Conservation (phyloP, 1,140 invertebrate genomes). For the Ridgeia piscesae region DNA sequence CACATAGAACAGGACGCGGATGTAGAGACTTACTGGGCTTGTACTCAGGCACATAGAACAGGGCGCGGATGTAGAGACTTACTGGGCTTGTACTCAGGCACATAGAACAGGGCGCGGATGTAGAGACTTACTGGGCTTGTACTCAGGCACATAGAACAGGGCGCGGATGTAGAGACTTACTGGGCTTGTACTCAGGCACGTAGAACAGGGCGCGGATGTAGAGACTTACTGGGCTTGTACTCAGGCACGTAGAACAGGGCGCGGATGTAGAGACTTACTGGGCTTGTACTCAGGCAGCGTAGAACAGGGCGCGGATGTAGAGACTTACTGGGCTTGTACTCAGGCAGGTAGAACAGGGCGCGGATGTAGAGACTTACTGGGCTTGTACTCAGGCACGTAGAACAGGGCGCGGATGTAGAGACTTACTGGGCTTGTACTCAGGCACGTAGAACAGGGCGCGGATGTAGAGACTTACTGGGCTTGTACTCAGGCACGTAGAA, state of each 20-base stretch:
- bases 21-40: slow-evolving; percentile 72
- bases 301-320: slow-evolving; percentile 86
- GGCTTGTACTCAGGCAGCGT: slow-evolving; percentile 86
- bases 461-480: slow-evolving; percentile 72
- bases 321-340: slow-evolving; percentile 71
- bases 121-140: slow-evolving; percentile 71
- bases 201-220: slow-evolving; percentile 89
- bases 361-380: slow-evolving; percentile 74
- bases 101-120: slow-evolving; percentile 87
- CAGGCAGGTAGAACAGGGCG: slow-evolving; percentile 89
- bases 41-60: slow-evolving; percentile 90
- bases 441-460: slow-evolving; percentile 90
- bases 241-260: slow-evolving; percentile 92
- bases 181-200: slow-evolving; percentile 81
- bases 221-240: slow-evolving; percentile 68
- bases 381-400: slow-evolving; percentile 87
- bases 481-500: slow-evolving; percentile 91
- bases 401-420: slow-evolving; percentile 86
- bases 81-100: slow-evolving; percentile 79
- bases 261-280: slow-evolving; percentile 73
- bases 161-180: slow-evolving; percentile 78
- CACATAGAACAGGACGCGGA: slow-evolving; percentile 88
- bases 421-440: slow-evolving; percentile 70
- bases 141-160: slow-evolving; percentile 89
- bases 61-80: slow-evolving; percentile 78